Evolutionary conservation across 2,888 invertebrate genomes (phyloP).

Genomic region (Yponomeuta sedellus): DNA sequence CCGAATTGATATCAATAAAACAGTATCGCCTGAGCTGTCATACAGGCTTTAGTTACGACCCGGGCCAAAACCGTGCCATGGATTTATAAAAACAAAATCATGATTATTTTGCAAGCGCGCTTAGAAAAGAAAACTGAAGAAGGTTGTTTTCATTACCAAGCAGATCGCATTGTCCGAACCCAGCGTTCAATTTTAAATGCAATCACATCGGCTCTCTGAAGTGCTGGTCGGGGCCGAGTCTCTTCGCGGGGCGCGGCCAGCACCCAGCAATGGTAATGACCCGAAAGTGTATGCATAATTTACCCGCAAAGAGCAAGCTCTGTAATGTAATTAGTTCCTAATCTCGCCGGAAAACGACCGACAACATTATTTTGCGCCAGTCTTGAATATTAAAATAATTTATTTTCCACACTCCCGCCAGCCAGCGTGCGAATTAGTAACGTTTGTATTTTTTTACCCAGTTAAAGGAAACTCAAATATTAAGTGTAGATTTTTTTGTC

Average conservation of each 20-base stretch:
- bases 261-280: conserved; percentile 62
- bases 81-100: neutral
- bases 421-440: neutral
- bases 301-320: conserved; percentile 70
- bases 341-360: conserved; percentile 69
- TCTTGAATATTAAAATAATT: conserved; percentile 71
- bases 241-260: conserved; percentile 35
- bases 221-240: neutral
- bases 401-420: conserved; percentile 48
- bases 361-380: conserved; percentile 63
- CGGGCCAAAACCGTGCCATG: too few species aligned
- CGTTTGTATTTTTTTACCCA: conserved; percentile 14
- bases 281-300: conserved; percentile 75
- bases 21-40: too few species aligned
- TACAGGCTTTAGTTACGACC: too few species aligned
- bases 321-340: conserved; percentile 75
- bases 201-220: conserved; percentile 4
- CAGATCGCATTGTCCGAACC: conserved; percentile 2
- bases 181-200: conserved; percentile 13
- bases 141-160: neutral
- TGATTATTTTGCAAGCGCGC: neutral
- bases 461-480: conserved; percentile 36
- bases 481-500: neutral
- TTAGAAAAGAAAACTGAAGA: neutral
- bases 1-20: too few species aligned